Base-by-base conservation (phyloP, 2,797 vertebrate species). In the Leptatherina wallacei region DNA sequence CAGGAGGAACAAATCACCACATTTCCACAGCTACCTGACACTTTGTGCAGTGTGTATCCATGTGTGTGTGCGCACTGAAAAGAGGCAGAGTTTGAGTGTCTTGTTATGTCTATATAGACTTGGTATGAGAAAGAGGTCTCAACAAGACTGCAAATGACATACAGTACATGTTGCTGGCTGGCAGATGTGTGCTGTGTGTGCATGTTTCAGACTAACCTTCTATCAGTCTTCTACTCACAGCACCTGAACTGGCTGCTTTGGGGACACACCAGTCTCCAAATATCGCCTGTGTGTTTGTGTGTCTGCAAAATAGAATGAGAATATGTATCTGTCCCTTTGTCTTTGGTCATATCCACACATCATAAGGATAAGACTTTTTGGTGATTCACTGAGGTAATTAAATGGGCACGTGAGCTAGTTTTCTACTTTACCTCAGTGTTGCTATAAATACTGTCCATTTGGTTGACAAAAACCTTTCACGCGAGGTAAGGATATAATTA, bases 1-100 rank as follows among this genome's bases (percentile, higher is more conserved):
- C 92, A 91, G 63, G 62, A 70, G 68, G 71, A 87, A 85, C 81
- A 82, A 88, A 91, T 92, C 83, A 85, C 75, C 72, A 63, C 56
- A 65, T 81, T 78, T 85, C 78, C 67, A 72, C 65, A 69, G 66
- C 65, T 47, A 64, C 35, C 78, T 85, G 87, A 81, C 81, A 86
- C 49, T 58, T 60, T 64, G 58, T 18, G 3, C 11, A 24, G 36
- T 56, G 60, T 74, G 75, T 64, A 61, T 70, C 73, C 68, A 35
- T 36, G 24, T 32, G 29, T 70, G 30, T 32, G 22, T 72, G 29
- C 77, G 42, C 68, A 56, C 54, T 38, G 56, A 60, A 57, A 61
- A 49, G 51, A 60, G 69, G 69, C 16, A 40, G 32, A 18, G 27
- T 59, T 20, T 61, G 35, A 71, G 44, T 70, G 55, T 52, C 42